Conservation (phyloP, 2,113 vertebrate genomes). For the Cathartes aura region DNA sequence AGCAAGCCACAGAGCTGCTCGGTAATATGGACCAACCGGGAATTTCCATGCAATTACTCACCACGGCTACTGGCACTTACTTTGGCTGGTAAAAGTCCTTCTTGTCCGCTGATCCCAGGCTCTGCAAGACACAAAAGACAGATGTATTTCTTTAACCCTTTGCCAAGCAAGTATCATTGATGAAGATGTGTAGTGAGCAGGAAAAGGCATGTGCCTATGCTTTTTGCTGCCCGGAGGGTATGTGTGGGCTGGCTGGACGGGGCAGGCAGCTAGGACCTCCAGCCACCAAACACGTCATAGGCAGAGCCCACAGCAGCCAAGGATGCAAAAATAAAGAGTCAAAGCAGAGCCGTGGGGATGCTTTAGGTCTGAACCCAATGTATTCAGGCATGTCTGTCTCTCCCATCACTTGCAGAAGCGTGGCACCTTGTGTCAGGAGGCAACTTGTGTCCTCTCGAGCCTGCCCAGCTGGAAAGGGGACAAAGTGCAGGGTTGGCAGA, state of each 20-base stretch:
- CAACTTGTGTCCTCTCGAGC: not conserved
- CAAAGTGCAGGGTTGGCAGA: not conserved
- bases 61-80: slow-evolving; percentile 72
- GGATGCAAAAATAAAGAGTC: not conserved
- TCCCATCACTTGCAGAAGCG: not conserved
- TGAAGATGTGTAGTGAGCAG: not conserved
- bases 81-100: slow-evolving; percentile 83
- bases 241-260: not conserved
- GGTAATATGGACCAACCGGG: not conserved
- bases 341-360: not conserved
- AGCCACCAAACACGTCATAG: accelerated
- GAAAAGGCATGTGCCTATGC: not conserved
- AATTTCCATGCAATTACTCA: slow-evolving; percentile 56
- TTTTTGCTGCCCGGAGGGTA: accelerated
- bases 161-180: not conserved
- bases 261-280: not conserved
- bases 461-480: not conserved
- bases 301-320: not conserved
- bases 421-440: not conserved
- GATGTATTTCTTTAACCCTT: not conserved
- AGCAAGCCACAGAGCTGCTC: slow-evolving; percentile 9
- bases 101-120: slow-evolving; percentile 85
- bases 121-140: slow-evolving; percentile 76
- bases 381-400: not conserved
- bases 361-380: not conserved